Evolutionary conservation across 2,113 vertebrate species (phyloP).

Genomic region (Heliornis fulica): DNA sequence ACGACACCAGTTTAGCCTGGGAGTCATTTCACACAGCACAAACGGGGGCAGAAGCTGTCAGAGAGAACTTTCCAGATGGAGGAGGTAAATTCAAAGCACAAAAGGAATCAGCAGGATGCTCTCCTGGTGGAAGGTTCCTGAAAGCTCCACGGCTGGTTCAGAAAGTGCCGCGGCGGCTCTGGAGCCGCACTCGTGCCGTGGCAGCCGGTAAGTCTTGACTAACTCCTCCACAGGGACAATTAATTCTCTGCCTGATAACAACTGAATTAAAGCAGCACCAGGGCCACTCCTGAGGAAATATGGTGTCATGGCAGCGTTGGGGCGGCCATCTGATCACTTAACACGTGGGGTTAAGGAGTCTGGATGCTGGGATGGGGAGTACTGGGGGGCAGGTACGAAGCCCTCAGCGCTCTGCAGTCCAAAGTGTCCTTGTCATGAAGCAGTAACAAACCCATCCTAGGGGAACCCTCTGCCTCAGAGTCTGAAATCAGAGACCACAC

Average conservation of each 20-base stretch:
- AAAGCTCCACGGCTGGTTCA: not conserved
- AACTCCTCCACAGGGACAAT: not conserved
- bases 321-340: no score
- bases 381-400: fast-evolving
- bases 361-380: fast-evolving
- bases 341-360: fast-evolving
- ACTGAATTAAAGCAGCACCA: fast-evolving
- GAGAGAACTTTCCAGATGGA: not conserved
- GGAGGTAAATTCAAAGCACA: not conserved
- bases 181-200: fast-evolving
- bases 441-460: no score
- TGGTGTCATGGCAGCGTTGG: fast-evolving
- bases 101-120: not conserved
- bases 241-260: fast-evolving
- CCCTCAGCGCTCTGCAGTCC: not conserved
- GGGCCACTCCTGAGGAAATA: not conserved
- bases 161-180: not conserved
- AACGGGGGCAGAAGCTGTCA: not conserved
- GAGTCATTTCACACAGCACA: not conserved
- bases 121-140: not conserved
- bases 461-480: not conserved
- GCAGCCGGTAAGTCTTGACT: fast-evolving
- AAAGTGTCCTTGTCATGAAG: no score
- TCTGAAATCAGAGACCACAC: no score
- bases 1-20: not conserved